These are phyloP conservation scores for Halcyon senegalensis DNA, from an alignment of 2,113 vertebrate genomes.

Conservation along the genomic window DNA sequence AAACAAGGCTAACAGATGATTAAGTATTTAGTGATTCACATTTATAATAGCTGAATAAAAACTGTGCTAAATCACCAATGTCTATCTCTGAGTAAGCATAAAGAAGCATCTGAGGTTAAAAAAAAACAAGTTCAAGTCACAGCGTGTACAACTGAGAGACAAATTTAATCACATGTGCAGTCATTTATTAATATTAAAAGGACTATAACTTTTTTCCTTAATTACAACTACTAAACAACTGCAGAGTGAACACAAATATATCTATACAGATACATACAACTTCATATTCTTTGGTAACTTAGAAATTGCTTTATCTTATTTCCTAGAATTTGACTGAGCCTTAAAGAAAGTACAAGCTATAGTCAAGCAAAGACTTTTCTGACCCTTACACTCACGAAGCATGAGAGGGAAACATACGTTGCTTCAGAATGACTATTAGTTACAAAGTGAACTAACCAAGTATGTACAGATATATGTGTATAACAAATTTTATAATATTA, in stretches of 20 bases:
- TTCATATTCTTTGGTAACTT: not conserved
- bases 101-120: conserved; percentile 22
- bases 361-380: not conserved
- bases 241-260: not conserved
- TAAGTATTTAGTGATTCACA: not conserved
- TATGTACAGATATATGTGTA: not conserved
- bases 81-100: not conserved
- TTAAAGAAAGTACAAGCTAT: not conserved
- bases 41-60: not conserved
- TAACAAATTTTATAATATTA: not conserved
- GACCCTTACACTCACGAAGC: not conserved
- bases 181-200: not conserved
- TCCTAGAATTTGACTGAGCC: not conserved
- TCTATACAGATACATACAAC: not conserved
- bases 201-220: not conserved
- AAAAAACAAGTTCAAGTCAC: not conserved
- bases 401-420: not conserved
- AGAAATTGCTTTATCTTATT: not conserved
- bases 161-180: not conserved
- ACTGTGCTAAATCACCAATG: not conserved
- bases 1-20: not conserved
- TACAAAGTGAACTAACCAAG: not conserved
- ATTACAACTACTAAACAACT: not conserved
- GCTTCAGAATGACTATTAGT: not conserved
- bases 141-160: not conserved